Conservation (phyloP, 2,888 invertebrate species). For the Patella caerulea region DNA sequence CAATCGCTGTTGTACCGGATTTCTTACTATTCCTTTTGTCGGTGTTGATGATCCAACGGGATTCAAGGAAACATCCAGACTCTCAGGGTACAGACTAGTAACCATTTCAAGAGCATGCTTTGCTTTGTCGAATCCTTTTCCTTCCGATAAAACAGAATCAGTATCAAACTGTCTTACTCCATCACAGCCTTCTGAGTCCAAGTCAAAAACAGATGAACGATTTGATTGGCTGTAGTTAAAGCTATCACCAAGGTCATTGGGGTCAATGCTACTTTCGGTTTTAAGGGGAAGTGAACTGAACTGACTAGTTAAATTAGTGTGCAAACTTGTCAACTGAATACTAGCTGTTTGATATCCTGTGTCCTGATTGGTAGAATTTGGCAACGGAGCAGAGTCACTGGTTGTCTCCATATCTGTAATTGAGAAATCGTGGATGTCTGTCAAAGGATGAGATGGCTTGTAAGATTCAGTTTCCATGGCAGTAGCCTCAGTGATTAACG, state of each 20-base stretch:
- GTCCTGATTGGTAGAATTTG: conserved; percentile 59
- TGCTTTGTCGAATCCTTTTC: conserved; percentile 48
- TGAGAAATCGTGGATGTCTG: conserved; percentile 44
- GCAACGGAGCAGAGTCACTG: conserved; percentile 43
- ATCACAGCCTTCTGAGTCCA: conserved; percentile 25
- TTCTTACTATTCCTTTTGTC: conserved; percentile 20
- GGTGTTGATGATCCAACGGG: conserved; percentile 37
- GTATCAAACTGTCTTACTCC: conserved; percentile 19
- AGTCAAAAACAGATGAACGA: conserved; percentile 24
- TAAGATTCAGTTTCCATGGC: background rate
- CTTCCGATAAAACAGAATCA: conserved; percentile 26
- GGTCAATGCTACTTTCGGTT: conserved; percentile 31
- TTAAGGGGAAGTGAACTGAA: conserved; percentile 52
- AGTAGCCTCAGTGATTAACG: conserved; percentile 12
- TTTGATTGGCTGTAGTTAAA: conserved; percentile 7
- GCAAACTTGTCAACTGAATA: conserved; percentile 49
- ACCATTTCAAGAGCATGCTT: conserved; percentile 45
- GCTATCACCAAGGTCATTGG: conserved; percentile 19
- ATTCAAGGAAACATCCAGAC: conserved; percentile 22
- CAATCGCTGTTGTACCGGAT: conserved; percentile 12
- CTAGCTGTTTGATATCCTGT: conserved; percentile 68
- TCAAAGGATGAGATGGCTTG: conserved; percentile 39
- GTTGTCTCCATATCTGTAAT: conserved; percentile 43
- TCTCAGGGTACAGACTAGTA: conserved; percentile 43
- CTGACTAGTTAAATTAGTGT: conserved; percentile 55